These are phyloP conservation scores for Caenorhabditis sp. DNA, from an alignment of 2,888 invertebrate genomes.

Conservation along the genomic window DNA sequence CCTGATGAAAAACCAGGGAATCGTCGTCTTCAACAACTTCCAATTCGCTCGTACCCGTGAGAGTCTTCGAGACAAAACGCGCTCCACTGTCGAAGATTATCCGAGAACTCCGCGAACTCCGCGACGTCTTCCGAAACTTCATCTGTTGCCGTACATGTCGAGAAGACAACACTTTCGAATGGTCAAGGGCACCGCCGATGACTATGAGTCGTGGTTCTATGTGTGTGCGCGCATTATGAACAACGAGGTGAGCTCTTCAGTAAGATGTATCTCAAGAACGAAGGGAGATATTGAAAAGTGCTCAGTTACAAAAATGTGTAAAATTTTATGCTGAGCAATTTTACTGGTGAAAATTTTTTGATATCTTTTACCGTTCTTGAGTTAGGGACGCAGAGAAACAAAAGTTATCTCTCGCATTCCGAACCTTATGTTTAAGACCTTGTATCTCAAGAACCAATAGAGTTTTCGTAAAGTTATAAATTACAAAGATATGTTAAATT, in stretches of 20 bases:
- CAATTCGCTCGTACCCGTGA: constrained; percentile 7
- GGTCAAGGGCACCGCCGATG: constrained; percentile 36
- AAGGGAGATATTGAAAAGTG: background rate
- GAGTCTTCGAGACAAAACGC: background rate
- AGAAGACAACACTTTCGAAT: constrained; percentile 48
- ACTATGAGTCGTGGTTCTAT: constrained; percentile 63
- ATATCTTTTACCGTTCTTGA: background rate
- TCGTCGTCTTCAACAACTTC: constrained; percentile 9
- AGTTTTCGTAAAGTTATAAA: no score
- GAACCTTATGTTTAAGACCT: background rate
- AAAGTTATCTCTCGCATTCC: background rate
- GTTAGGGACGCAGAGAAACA: background rate
- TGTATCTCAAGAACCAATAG: constrained; percentile 18
- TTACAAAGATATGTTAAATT: no score
- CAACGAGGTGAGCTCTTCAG: constrained; percentile 11
- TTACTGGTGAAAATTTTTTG: background rate
- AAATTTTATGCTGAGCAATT: background rate
- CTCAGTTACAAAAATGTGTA: background rate
- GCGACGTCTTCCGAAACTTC: constrained; percentile 10
- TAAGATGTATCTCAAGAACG: background rate
- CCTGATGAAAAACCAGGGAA: background rate
- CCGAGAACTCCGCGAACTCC: background rate
- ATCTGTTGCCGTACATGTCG: constrained; percentile 29
- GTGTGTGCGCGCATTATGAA: constrained; percentile 23
- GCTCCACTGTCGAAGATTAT: no score